phyloP scores from a whole-genome alignment of 1,140 invertebrate genomes.

The Tetragonula clypearis region DNA sequence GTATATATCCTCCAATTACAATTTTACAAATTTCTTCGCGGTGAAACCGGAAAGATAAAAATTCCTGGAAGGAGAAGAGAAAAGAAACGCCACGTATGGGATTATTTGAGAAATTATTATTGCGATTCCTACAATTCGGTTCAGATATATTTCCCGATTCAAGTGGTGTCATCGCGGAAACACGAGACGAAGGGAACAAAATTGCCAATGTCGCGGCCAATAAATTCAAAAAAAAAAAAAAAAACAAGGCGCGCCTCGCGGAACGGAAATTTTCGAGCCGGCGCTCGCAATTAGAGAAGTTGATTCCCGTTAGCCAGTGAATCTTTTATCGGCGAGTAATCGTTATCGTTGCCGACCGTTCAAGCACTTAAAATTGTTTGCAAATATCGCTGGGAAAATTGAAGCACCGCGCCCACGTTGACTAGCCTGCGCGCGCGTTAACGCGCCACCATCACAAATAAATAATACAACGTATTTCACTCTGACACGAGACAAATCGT shows the following conservation, averaged over 20 bases:
- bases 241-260: background rate
- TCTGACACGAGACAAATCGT: slow-evolving; percentile 25
- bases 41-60: too few species aligned
- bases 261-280: background rate
- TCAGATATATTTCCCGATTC: background rate
- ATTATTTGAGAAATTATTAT: too few species aligned
- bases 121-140: too few species aligned
- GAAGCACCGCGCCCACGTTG: background rate
- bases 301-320: background rate
- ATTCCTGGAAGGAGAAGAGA: too few species aligned
- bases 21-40: too few species aligned
- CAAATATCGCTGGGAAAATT: background rate
- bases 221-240: slow-evolving; percentile 2
- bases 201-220: background rate
- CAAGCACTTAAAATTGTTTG: background rate
- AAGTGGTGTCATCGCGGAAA: background rate
- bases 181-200: background rate
- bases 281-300: background rate
- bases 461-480: slow-evolving; percentile 40
- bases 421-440: background rate
- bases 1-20: too few species aligned
- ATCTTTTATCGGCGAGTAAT: slow-evolving; percentile 6
- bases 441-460: background rate
- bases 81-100: too few species aligned
- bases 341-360: background rate